Percentiles rank a stretch among this genome's conserved stretches.
phyloP scores from a whole-genome alignment of 2,888 invertebrate species.

The Megastigmus dorsalis region DNA sequence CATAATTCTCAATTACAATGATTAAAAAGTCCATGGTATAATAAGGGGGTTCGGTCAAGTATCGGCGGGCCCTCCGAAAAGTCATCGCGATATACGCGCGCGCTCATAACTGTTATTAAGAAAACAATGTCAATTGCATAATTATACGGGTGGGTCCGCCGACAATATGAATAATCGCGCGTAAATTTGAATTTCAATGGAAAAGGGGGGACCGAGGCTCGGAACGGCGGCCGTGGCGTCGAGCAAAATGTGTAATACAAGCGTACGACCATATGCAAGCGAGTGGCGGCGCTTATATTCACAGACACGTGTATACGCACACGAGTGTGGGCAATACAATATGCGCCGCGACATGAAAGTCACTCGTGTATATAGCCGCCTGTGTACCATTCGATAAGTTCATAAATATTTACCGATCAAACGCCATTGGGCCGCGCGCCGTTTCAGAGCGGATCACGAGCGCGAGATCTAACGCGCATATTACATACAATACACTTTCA shows the following conservation, averaged over 20 bases:
- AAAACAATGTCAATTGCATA: conserved; percentile 20
- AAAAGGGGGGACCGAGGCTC: no score
- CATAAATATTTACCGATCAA: conserved; percentile 69
- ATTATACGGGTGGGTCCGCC: not conserved
- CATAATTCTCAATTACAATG: not conserved
- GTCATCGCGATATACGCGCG: not conserved
- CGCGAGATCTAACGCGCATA: no score
- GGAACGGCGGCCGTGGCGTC: not conserved
- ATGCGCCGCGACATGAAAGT: not conserved
- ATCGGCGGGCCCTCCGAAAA: not conserved
- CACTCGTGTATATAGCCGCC: not conserved
- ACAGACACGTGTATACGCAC: no score
- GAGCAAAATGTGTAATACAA: not conserved
- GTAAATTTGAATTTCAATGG: conserved; percentile 47
- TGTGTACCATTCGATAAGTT: conserved; percentile 55
- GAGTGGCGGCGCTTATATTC: not conserved
- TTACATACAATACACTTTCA: no score
- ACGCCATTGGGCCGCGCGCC: conserved; percentile 57
- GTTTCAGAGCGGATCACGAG: no score
- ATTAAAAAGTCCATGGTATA: not conserved
- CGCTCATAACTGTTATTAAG: not conserved
- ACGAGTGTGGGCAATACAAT: no score
- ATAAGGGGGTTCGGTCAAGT: not conserved
- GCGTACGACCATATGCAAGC: no score
- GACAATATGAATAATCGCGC: not conserved